Conservation (phyloP, 2,888 invertebrate species). For the Margaritifera margaritifera region DNA sequence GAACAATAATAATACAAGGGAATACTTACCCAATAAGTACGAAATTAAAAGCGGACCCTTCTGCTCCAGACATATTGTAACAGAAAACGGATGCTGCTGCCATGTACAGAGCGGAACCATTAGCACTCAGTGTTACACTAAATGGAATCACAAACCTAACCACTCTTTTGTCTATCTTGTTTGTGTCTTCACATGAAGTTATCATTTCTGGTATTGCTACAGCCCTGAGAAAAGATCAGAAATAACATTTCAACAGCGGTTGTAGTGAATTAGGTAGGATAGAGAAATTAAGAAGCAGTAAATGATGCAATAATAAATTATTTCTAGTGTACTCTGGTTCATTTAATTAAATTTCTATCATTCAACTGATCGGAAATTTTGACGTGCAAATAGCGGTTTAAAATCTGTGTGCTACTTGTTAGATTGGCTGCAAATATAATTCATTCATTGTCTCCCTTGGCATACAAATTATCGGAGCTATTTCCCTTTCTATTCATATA, state of each 20-base stretch:
- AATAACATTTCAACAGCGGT: neutral
- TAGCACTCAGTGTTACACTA: conserved; percentile 61
- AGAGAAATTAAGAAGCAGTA: too few relatives aligned
- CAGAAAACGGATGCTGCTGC: conserved; percentile 60
- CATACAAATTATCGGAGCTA: too few relatives aligned
- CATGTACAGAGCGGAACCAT: conserved; percentile 65
- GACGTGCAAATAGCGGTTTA: too few relatives aligned
- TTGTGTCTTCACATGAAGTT: conserved; percentile 41
- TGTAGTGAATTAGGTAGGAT: neutral
- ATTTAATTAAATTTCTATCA: too few relatives aligned
- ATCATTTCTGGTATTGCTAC: conserved; percentile 66
- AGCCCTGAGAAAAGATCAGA: conserved; percentile 46
- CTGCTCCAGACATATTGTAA: conserved; percentile 42
- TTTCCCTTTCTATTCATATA: too few relatives aligned
- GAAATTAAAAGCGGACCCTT: conserved; percentile 32
- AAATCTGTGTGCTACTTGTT: too few relatives aligned
- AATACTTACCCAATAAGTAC: conserved; percentile 46
- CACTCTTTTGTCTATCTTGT: conserved; percentile 55
- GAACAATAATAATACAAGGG: neutral
- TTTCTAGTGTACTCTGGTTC: too few relatives aligned
- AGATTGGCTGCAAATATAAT: too few relatives aligned
- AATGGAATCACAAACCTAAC: conserved; percentile 59
- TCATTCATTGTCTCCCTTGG: too few relatives aligned
- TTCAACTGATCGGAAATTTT: too few relatives aligned
- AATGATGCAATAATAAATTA: too few relatives aligned